Percentiles rank a stretch among this genome's conserved stretches.
Conservation (phyloP, 2,888 invertebrate genomes). For the Digitonthophagus gazella region DNA sequence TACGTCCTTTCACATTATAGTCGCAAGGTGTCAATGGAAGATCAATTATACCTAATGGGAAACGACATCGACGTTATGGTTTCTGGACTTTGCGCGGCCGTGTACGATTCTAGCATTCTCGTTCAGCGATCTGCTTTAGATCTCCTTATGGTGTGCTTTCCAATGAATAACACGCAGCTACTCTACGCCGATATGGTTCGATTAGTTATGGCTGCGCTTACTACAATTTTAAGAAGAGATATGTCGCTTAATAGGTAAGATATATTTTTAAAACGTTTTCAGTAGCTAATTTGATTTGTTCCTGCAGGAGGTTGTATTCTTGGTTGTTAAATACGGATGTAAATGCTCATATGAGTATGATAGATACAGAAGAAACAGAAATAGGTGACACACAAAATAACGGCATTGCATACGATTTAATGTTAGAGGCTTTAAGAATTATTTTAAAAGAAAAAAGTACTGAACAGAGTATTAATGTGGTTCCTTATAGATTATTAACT, state of each 20-base stretch:
- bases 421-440: conserved; percentile 63
- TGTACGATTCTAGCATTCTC: conserved; percentile 76
- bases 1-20: conserved; percentile 80
- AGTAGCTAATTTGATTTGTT: too few relatives aligned
- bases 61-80: conserved; percentile 82
- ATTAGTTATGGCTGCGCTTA: conserved; percentile 70
- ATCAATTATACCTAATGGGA: conserved; percentile 80
- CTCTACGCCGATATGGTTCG: conserved; percentile 67
- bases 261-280: too few relatives aligned
- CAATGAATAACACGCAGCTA: conserved; percentile 76
- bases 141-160: conserved; percentile 77
- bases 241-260: conserved; percentile 80
- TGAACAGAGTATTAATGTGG: conserved; percentile 59
- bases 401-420: conserved; percentile 58
- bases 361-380: conserved; percentile 42
- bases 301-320: conserved; percentile 69
- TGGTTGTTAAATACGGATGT: conserved; percentile 79
- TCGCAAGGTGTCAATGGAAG: conserved; percentile 72
- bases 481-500: conserved; percentile 75
- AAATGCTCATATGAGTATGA: conserved; percentile 51
- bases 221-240: conserved; percentile 76
- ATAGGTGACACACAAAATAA: conserved; percentile 42
- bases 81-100: conserved; percentile 72
- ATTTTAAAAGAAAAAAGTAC: conserved; percentile 58
- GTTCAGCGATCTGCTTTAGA: conserved; percentile 86